Conservation (phyloP, 2,797 vertebrate species). For the Thalassophryne amazonica region DNA sequence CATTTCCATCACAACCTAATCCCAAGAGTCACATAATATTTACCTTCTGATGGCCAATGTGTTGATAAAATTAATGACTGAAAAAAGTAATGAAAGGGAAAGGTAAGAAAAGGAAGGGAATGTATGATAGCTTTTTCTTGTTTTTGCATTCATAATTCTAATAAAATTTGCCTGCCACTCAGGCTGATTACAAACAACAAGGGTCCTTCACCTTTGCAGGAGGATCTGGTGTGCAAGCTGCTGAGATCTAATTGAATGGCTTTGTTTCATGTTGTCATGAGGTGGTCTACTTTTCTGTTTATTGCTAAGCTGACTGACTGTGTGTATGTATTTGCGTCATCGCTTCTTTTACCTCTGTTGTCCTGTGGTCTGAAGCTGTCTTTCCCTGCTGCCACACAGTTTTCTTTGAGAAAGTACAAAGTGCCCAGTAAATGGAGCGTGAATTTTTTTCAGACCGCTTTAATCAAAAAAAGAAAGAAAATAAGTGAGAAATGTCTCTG, state of each 20-base stretch:
- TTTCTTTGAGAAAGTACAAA: conserved; percentile 43
- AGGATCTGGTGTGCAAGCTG: conserved; percentile 46
- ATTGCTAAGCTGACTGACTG: conserved; percentile 28
- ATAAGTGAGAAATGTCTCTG: conserved; percentile 8
- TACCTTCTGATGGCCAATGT: conserved; percentile 30
- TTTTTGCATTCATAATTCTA: conserved; percentile 58
- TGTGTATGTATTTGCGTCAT: conserved; percentile 21
- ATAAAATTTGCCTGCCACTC: conserved; percentile 71
- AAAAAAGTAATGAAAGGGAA: conserved; percentile 12
- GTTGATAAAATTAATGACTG: conserved; percentile 34
- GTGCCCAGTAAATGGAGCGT: conserved; percentile 22
- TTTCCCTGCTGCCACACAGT: conserved; percentile 26
- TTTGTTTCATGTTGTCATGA: conserved; percentile 55
- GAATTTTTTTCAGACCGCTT: conserved; percentile 20
- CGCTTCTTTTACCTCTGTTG: conserved; percentile 8
- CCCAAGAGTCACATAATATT: too few species aligned
- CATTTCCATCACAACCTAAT: too few species aligned
- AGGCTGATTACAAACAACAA: conserved; percentile 71
- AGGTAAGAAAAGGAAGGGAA: conserved; percentile 16
- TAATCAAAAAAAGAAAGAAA: conserved; percentile 24
- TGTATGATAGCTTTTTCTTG: conserved; percentile 48
- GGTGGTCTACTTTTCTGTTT: conserved; percentile 47
- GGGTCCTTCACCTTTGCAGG: conserved; percentile 41
- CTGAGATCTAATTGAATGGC: conserved; percentile 64
- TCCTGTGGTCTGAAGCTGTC: conserved; percentile 26